These are phyloP conservation scores for Trachythela sp. DNA, from an alignment of 64 coral and sea anemone genomes.

Conservation along the genomic window DNA sequence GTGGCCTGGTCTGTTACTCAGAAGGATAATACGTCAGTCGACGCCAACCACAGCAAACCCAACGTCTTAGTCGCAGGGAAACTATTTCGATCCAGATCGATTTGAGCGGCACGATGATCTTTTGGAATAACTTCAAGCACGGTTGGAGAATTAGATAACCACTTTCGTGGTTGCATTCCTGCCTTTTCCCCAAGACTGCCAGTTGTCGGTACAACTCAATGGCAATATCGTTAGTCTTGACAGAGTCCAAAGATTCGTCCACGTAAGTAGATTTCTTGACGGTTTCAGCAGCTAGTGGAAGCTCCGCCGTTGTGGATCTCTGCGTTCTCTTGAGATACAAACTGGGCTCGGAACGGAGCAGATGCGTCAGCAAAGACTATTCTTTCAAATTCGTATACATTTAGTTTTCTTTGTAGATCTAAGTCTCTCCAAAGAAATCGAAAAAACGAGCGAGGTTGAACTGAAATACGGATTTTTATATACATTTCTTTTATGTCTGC, in stretches of 20 bases:
- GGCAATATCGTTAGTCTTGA: neutral
- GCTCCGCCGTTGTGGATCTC: neutral
- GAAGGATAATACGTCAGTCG: neutral
- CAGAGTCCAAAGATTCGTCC: neutral
- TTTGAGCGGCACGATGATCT: neutral
- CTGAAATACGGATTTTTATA: neutral
- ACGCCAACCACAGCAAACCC: neutral
- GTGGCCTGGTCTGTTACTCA: neutral
- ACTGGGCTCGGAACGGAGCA: neutral
- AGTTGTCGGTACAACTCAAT: neutral
- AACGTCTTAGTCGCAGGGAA: neutral
- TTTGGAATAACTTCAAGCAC: neutral
- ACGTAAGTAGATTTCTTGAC: neutral
- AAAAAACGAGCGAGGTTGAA: neutral
- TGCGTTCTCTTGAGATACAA: neutral
- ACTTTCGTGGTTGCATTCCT: slow-evolving; percentile 34
- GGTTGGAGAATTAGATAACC: slow-evolving; percentile 37
- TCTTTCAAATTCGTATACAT: neutral
- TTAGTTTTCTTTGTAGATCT: neutral
- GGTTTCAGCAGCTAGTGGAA: neutral
- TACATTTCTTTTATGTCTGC: neutral
- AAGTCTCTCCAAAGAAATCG: neutral
- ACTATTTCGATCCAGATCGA: neutral
- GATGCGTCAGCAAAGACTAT: neutral
- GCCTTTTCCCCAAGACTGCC: neutral